These are phyloP conservation scores for Pachypeltis micranthus DNA, from an alignment of 1,140 invertebrate species.

Conservation along the genomic window DNA sequence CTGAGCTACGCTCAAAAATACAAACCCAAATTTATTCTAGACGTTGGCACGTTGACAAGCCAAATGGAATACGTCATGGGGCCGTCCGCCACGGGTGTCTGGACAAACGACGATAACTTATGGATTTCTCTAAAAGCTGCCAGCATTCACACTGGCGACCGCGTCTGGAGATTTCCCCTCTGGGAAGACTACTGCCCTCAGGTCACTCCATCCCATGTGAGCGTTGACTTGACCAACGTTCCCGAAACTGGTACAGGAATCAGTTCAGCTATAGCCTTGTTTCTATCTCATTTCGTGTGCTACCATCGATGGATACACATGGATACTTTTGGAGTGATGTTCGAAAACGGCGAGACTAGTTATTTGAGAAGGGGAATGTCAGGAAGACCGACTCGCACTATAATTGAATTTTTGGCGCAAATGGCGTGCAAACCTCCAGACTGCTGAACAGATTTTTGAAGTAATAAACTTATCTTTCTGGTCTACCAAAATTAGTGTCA, in stretches of 20 bases:
- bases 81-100: slow-evolving; percentile 42
- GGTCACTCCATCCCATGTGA: slow-evolving; percentile 27
- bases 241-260: slow-evolving; percentile 32
- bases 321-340: slow-evolving; percentile 42
- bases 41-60: slow-evolving; percentile 43
- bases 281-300: slow-evolving; percentile 44
- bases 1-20: slow-evolving; percentile 38
- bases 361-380: slow-evolving; percentile 62
- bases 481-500: no score
- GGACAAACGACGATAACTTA: slow-evolving; percentile 40
- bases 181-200: slow-evolving; percentile 43
- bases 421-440: slow-evolving; percentile 20
- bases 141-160: slow-evolving; percentile 45
- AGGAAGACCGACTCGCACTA: slow-evolving; percentile 65
- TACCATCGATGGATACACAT: slow-evolving; percentile 43
- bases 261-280: slow-evolving; percentile 43
- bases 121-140: slow-evolving; percentile 40
- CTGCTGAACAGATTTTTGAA: not conserved
- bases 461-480: no score
- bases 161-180: slow-evolving; percentile 54
- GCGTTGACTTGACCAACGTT: not conserved
- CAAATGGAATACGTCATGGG: slow-evolving; percentile 36
- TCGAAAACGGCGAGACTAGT: slow-evolving; percentile 47
- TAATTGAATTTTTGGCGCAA: slow-evolving; percentile 55
- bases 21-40: slow-evolving; percentile 45